phyloP scores from a whole-genome alignment of 2,113 vertebrate genomes.

The Sorex araneus region DNA sequence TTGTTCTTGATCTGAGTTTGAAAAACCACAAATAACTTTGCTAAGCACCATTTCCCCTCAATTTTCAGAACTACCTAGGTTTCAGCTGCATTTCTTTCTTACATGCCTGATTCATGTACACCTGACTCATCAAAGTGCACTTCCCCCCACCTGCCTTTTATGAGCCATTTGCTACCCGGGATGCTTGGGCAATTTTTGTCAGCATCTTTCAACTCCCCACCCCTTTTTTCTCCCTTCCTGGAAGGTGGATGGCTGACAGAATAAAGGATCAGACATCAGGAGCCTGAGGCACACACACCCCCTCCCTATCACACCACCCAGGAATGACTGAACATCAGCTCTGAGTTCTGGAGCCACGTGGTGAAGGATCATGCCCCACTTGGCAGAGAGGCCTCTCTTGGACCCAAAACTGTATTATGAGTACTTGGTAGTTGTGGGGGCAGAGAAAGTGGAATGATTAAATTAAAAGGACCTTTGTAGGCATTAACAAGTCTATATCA shows the following conservation, averaged over 20 bases:
- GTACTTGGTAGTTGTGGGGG: neutral
- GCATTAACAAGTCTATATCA: neutral
- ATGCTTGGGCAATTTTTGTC: neutral
- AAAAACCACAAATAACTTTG: conserved; percentile 76
- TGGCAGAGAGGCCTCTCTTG: neutral
- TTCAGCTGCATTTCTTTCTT: conserved; percentile 37
- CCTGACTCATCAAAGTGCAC: conserved; percentile 40
- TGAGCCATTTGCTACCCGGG: conserved; percentile 61
- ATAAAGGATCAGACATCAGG: neutral
- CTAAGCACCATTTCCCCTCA: conserved; percentile 54
- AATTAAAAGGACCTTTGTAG: conserved; percentile 42
- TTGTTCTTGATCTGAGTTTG: conserved; percentile 78
- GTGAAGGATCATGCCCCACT: neutral
- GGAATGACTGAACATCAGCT: neutral
- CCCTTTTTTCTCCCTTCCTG: conserved; percentile 7
- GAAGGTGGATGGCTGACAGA: neutral
- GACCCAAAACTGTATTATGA: conserved; percentile 30
- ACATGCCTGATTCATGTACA: conserved; percentile 24
- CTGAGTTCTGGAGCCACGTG: neutral
- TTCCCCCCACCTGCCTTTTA: neutral
- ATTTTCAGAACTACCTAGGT: conserved; percentile 41
- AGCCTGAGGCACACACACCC: neutral
- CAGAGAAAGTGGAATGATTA: conserved; percentile 23
- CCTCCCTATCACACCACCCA: neutral
- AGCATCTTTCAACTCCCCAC: conserved; percentile 41